Conservation (phyloP, 2,797 vertebrate species). For the Gymnocypris eckloni region DNA sequence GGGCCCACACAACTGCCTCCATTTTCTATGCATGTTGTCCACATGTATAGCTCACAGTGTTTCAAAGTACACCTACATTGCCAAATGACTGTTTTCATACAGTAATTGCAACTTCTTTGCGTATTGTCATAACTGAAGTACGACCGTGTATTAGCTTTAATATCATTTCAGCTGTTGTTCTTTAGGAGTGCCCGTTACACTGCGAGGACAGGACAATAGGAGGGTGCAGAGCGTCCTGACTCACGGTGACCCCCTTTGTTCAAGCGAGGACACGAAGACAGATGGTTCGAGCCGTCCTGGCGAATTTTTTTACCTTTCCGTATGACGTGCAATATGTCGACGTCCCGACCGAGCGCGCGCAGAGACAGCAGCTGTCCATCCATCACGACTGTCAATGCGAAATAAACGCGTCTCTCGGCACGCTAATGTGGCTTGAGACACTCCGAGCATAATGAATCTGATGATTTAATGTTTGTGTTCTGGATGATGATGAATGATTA, state of each 20-base stretch:
- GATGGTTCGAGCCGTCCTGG: conserved; percentile 87
- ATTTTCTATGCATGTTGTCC: conserved; percentile 32
- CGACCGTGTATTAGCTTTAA: neutral
- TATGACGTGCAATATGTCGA: conserved; percentile 90
- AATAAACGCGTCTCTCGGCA: conserved; percentile 43
- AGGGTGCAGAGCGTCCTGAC: conserved; percentile 66
- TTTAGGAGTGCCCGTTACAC: conserved; percentile 60
- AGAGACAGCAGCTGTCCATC: conserved; percentile 87
- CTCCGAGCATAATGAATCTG: conserved; percentile 43
- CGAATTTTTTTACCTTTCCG: conserved; percentile 90
- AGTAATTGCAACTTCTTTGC: conserved; percentile 11
- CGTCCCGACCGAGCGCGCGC: conserved; percentile 82
- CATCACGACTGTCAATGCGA: conserved; percentile 73
- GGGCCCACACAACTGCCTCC: conserved; percentile 39
- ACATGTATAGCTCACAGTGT: conserved; percentile 31
- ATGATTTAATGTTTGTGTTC: conserved; percentile 31
- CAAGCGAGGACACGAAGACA: conserved; percentile 78
- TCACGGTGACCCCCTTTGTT: conserved; percentile 79
- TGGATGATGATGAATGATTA: conserved; percentile 7
- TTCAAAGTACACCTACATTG: conserved; percentile 13
- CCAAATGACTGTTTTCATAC: conserved; percentile 4
- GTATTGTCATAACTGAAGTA: neutral
- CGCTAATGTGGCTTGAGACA: conserved; percentile 43
- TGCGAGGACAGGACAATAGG: conserved; percentile 73
- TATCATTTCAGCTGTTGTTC: conserved; percentile 25